Percentiles rank a stretch among this genome's conserved stretches.
Conservation (phyloP, 2,113 vertebrate species). For the Hydrochoerus hydrochaeris region DNA sequence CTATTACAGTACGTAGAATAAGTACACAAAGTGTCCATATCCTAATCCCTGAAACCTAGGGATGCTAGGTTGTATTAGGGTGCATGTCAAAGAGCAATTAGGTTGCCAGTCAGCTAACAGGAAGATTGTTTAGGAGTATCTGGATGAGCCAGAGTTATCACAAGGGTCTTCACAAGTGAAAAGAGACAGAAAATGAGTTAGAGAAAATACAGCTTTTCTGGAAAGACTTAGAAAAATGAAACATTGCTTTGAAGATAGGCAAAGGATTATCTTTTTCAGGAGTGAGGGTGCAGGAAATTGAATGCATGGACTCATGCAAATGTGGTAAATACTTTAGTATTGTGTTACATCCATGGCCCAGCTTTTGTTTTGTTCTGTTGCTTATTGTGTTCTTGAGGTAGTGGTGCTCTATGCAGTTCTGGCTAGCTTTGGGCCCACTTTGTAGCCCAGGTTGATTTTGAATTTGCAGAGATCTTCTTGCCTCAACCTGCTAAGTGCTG, state of each 20-base stretch:
- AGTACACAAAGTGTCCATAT: neutral
- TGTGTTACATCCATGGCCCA: neutral
- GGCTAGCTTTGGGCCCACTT: no score
- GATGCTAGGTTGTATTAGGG: neutral
- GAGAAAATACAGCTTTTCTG: neutral
- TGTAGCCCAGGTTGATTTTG: no score
- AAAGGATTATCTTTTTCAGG: neutral
- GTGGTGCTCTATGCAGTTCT: no score
- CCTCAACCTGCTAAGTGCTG: no score
- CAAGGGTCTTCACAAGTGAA: neutral
- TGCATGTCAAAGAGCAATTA: slow-evolving; percentile 27
- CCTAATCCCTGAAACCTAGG: neutral
- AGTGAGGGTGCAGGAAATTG: neutral
- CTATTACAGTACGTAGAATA: neutral
- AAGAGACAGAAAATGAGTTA: slow-evolving; percentile 10
- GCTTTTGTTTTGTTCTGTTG: no score
- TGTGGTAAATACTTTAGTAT: neutral
- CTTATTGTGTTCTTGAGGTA: no score
- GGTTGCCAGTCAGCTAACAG: neutral
- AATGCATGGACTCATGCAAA: neutral
- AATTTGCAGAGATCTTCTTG: no score
- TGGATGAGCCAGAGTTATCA: neutral
- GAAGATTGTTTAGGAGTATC: slow-evolving; percentile 2
- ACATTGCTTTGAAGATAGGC: slow-evolving; percentile 15
- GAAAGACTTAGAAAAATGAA: neutral